phyloP scores from a whole-genome alignment of 2,797 vertebrate genomes.

The Perodicticus potto region DNA sequence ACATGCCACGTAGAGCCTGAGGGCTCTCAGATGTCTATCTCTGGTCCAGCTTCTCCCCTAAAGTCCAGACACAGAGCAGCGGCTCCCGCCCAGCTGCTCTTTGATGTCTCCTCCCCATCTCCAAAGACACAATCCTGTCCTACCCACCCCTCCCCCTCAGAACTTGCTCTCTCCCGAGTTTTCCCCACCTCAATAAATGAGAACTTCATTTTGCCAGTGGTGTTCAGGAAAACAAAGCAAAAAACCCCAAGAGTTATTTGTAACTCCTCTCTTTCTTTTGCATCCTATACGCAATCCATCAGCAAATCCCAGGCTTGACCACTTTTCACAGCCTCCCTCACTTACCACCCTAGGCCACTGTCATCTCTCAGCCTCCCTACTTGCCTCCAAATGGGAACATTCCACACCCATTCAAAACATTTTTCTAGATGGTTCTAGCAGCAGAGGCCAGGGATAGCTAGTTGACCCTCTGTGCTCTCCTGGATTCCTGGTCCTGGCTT shows the following conservation, averaged over 20 bases:
- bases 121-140: neutral
- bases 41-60: neutral
- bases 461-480: neutral
- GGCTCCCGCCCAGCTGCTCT: neutral
- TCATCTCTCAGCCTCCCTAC: neutral
- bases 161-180: neutral
- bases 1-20: rapidly evolving
- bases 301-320: neutral
- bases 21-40: neutral
- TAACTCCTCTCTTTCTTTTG: neutral
- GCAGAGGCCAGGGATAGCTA: neutral
- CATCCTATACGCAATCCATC: neutral
- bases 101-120: neutral
- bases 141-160: too few relatives aligned
- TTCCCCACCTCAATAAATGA: neutral
- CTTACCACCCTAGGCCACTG: neutral
- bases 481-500: neutral
- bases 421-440: neutral
- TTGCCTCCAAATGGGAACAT: rapidly evolving
- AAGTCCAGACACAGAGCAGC: neutral
- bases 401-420: rapidly evolving
- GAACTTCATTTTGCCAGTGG: neutral
- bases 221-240: neutral
- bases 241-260: neutral
- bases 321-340: neutral